phyloP scores from a whole-genome alignment of 2,113 vertebrate species.

The Prolemur simus region DNA sequence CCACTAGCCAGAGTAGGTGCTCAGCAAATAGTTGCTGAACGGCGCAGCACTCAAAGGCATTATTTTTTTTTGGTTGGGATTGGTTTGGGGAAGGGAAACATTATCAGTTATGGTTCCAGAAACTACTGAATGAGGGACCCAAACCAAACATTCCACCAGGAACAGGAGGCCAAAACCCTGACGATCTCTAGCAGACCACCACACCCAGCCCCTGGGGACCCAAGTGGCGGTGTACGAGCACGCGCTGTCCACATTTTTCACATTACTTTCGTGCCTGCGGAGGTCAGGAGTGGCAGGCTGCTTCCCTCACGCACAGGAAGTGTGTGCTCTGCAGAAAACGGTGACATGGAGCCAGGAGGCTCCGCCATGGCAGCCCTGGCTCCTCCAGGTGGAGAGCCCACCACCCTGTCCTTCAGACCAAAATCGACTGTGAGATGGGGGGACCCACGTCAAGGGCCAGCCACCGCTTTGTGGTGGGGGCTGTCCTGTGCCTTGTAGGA shows the following conservation, averaged over 20 bases:
- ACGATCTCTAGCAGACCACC: neutral
- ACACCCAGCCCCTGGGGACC: slow-evolving; percentile 43
- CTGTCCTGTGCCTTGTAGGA: neutral
- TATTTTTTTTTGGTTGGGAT: neutral
- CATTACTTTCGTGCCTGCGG: neutral
- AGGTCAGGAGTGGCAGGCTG: neutral
- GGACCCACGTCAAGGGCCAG: neutral
- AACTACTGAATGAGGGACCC: slow-evolving; percentile 43
- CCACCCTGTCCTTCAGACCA: neutral
- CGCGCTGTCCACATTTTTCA: neutral
- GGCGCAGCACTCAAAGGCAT: neutral
- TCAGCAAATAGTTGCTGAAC: neutral
- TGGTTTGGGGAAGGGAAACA: slow-evolving; percentile 29
- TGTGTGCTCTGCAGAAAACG: neutral
- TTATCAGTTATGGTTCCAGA: slow-evolving; percentile 13
- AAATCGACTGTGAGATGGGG: neutral
- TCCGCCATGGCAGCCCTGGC: neutral
- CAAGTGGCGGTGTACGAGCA: neutral
- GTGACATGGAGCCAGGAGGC: neutral
- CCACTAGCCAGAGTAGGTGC: neutral
- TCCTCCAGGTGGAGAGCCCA: neutral
- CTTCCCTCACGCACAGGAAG: neutral
- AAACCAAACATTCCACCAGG: slow-evolving; percentile 57
- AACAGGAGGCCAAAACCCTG: slow-evolving; percentile 26
- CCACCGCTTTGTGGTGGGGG: neutral